Evolutionary conservation across 2,888 invertebrate genomes (phyloP).

Genomic region (Acleris literana): DNA sequence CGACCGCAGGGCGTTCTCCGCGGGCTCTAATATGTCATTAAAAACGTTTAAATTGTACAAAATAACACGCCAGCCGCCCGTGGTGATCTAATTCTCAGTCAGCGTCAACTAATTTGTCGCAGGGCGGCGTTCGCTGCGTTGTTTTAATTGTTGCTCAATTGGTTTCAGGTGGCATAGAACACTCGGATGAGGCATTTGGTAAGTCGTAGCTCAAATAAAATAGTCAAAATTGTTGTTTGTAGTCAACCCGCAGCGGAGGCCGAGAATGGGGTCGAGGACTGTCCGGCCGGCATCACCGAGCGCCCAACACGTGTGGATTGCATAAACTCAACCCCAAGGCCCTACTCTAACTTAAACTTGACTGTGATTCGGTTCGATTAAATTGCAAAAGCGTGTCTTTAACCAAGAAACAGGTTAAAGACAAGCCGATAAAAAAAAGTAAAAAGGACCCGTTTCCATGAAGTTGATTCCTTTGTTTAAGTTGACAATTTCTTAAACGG

Average conservation of each 20-base stretch:
- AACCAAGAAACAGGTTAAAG: too few relatives aligned
- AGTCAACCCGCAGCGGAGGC: neutral
- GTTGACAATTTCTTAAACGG: too few relatives aligned
- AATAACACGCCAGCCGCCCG: conserved; percentile 50
- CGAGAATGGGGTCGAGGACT: too few relatives aligned
- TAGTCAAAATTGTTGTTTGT: neutral
- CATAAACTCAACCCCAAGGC: too few relatives aligned
- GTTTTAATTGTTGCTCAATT: conserved; percentile 9
- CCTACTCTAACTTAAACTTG: too few relatives aligned
- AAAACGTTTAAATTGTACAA: conserved; percentile 51
- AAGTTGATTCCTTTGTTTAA: too few relatives aligned
- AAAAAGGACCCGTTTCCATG: too few relatives aligned
- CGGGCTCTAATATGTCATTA: conserved; percentile 65
- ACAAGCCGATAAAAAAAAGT: too few relatives aligned
- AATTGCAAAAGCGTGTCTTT: too few relatives aligned
- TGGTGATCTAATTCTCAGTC: conserved; percentile 42
- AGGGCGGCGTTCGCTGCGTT: conserved; percentile 15
- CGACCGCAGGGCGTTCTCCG: conserved; percentile 76
- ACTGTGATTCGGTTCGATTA: too few relatives aligned
- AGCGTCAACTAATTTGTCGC: conserved; percentile 27
- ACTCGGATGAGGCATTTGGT: conserved; percentile 8
- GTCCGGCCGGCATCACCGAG: too few relatives aligned
- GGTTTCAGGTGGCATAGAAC: neutral
- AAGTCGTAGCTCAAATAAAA: neutral
- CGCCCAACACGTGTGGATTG: too few relatives aligned